Conservation (phyloP, 2,113 vertebrate species). For the Canis aureus region DNA sequence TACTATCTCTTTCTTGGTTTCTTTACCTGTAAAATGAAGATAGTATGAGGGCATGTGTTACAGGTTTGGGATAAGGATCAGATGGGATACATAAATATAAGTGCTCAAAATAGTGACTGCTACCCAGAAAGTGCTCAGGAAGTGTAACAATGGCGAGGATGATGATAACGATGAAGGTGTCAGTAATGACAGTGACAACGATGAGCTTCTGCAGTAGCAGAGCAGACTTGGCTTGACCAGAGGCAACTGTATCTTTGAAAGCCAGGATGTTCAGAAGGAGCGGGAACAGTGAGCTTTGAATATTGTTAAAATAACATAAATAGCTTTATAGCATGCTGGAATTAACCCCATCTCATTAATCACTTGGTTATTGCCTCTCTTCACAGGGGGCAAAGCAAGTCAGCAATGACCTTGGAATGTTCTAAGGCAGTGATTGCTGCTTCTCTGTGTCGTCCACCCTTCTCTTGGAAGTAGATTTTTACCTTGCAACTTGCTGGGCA, state of each 20-base stretch:
- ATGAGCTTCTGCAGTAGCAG: background rate
- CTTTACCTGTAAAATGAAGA: background rate
- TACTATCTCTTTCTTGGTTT: background rate
- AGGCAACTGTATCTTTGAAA: background rate
- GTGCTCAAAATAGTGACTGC: background rate
- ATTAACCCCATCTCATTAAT: background rate
- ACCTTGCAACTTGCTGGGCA: background rate
- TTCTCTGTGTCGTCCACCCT: background rate
- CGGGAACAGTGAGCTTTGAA: background rate
- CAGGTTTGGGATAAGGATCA: background rate
- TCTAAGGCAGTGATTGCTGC: background rate
- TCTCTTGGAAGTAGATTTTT: background rate
- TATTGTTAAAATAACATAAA: background rate
- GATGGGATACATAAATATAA: no score
- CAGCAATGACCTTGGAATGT: background rate
- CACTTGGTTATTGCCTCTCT: background rate
- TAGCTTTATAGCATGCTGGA: background rate
- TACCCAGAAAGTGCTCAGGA: background rate
- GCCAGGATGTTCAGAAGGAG: background rate
- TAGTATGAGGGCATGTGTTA: background rate
- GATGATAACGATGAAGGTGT: background rate
- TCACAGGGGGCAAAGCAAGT: background rate
- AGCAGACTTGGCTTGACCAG: background rate
- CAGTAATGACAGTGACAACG: background rate
- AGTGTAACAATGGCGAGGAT: background rate